Conservation (phyloP, 2,797 vertebrate genomes). For the Telmatherina bonti region DNA sequence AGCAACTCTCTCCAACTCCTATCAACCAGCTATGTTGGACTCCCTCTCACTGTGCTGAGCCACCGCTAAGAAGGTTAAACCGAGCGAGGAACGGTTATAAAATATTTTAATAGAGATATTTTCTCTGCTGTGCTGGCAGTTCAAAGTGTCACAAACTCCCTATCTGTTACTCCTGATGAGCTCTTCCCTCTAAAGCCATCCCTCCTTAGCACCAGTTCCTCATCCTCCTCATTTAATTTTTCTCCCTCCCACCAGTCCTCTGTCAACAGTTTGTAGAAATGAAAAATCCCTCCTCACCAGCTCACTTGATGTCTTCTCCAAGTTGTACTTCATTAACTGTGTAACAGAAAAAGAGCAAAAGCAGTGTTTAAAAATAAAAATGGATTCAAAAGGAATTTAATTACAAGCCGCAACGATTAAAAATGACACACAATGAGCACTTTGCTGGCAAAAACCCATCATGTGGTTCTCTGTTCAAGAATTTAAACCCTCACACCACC, state of each 20-base stretch:
- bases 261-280: conserved; percentile 77
- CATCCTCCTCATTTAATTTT: conserved; percentile 68
- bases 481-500: neutral
- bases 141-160: conserved; percentile 87
- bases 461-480: neutral
- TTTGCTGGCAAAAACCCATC: no score
- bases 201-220: conserved; percentile 64
- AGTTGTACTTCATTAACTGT: conserved; percentile 93
- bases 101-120: conserved; percentile 89
- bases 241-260: conserved; percentile 76
- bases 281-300: conserved; percentile 88
- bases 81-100: conserved; percentile 82
- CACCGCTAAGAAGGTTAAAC: conserved; percentile 80
- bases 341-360: conserved; percentile 55
- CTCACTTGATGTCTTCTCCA: conserved; percentile 93
- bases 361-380: neutral
- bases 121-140: conserved; percentile 80
- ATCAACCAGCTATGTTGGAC: conserved; percentile 37
- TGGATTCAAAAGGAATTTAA: neutral
- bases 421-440: neutral
- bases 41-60: conserved; percentile 56
- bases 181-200: conserved; percentile 73
- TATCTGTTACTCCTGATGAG: conserved; percentile 85
- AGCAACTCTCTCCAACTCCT: conserved; percentile 35
- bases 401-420: no score